phyloP scores from a whole-genome alignment of 2,113 vertebrate genomes.

The Origma solitaria region DNA sequence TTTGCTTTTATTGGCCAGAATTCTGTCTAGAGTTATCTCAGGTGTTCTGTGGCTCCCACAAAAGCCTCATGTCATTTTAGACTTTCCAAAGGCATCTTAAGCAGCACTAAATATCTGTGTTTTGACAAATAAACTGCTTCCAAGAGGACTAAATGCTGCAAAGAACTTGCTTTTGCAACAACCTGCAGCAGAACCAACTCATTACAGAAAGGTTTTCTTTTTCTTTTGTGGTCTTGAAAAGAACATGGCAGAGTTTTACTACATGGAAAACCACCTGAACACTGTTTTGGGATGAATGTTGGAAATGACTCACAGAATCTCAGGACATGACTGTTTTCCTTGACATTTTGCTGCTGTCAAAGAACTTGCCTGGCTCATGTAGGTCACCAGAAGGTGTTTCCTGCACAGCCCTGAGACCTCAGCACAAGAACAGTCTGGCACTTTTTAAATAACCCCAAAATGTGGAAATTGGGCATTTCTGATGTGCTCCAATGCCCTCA shows the following conservation, averaged over 20 bases:
- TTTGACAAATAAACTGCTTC: background rate
- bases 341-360: background rate
- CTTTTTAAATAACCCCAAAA: background rate
- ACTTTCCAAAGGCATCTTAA: background rate
- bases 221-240: background rate
- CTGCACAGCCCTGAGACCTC: background rate
- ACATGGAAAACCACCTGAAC: background rate
- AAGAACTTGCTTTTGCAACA: background rate
- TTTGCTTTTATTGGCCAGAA: background rate
- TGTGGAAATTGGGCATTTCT: background rate
- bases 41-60: background rate
- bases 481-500: background rate
- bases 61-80: background rate
- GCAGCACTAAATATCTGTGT: background rate
- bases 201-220: background rate
- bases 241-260: background rate
- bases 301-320: background rate
- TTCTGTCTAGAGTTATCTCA: background rate
- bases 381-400: background rate
- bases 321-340: background rate
- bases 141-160: background rate
- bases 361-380: background rate
- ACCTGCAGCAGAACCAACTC: background rate
- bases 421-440: background rate
- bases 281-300: background rate